Evolutionary conservation across 2,113 vertebrate species (phyloP).

Genomic region (Oriolus oriolus): DNA sequence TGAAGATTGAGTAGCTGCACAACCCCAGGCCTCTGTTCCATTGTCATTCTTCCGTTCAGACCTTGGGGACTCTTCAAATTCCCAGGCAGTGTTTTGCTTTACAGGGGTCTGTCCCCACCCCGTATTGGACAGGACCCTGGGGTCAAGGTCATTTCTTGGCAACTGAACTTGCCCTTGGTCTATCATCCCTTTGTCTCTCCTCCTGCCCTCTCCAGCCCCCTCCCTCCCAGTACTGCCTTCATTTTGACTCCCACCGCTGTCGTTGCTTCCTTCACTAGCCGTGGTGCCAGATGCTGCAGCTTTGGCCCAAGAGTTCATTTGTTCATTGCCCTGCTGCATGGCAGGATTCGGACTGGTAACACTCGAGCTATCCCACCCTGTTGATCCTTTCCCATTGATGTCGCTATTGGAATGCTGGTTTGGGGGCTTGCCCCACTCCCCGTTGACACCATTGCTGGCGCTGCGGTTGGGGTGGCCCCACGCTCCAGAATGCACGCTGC

Average conservation of each 20-base stretch:
- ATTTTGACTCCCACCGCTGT: slow-evolving; percentile 72
- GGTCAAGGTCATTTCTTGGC: slow-evolving; percentile 92
- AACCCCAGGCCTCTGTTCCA: slow-evolving; percentile 86
- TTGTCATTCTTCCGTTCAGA: slow-evolving; percentile 84
- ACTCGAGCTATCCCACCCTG: slow-evolving; percentile 81
- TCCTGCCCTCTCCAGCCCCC: slow-evolving; percentile 76
- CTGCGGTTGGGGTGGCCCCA: slow-evolving; percentile 82
- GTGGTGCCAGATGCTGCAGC: slow-evolving; percentile 78
- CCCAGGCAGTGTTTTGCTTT: slow-evolving; percentile 96
- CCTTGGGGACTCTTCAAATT: slow-evolving; percentile 90
- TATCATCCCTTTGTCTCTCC: slow-evolving; percentile 71
- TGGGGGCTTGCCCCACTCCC: slow-evolving; percentile 80
- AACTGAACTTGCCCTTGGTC: slow-evolving; percentile 79
- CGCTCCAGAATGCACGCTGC: slow-evolving; percentile 79
- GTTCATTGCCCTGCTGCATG: slow-evolving; percentile 73
- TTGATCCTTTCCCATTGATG: slow-evolving; percentile 76
- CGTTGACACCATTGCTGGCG: slow-evolving; percentile 72
- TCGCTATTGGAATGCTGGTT: slow-evolving; percentile 82
- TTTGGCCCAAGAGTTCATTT: slow-evolving; percentile 85
- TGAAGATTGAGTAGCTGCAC: slow-evolving; percentile 81
- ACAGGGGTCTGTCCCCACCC: slow-evolving; percentile 99
- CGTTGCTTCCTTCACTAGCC: slow-evolving; percentile 87
- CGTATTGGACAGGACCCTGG: slow-evolving; percentile 91
- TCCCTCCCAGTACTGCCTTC: slow-evolving; percentile 79
- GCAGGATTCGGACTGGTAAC: slow-evolving; percentile 68